Base-by-base conservation (phyloP, 2,888 invertebrate species). In the Thumatha senex region DNA sequence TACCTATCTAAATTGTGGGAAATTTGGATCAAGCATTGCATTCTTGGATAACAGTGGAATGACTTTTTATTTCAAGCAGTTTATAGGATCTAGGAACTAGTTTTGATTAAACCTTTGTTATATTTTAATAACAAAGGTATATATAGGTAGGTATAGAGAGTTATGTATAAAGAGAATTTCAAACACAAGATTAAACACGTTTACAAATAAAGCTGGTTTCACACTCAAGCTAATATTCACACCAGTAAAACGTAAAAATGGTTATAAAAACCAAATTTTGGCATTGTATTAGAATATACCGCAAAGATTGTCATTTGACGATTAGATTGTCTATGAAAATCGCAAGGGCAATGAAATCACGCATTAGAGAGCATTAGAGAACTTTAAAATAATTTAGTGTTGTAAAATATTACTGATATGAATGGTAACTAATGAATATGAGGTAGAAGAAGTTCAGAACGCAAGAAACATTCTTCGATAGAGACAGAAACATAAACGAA, bases 1-100 rank as follows among this genome's bases (percentile, higher is more conserved):
- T 4, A 68, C 72, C 61, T 63, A 74, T n/a, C n/a, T n/a, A 73
- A 70, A 49, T 51, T 48, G 67, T 77, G 74, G 59, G 70, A 70
- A 69, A 63, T 51, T 60, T 72, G 77, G 80, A 72, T 61, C 65
- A 84, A 82, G 83, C 80, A 77, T 72, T 55, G 74, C 86, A 86
- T 84, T 84, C 82, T 80, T 77, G 80, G 84, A 80, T 71, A 61
- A 70, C 63, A 68, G 51, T 64, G 67, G 61, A 61, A 55, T 55
- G 54, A 56, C 31, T 56, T 51, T 63, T 67, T 57, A 58, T 50
- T 51, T 68, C 51, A 77, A 78, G 76, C 80, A 71, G 63, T 72
- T 67, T 65, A 60, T 60, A 58, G 66, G 40, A 52, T 67, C 66
- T 74, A 72, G 46, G 54, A 56, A 58, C 62, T 67, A 65, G 50